Evolutionary conservation across 2,797 vertebrate genomes (phyloP).

Genomic region (Antennarius maculatus): DNA sequence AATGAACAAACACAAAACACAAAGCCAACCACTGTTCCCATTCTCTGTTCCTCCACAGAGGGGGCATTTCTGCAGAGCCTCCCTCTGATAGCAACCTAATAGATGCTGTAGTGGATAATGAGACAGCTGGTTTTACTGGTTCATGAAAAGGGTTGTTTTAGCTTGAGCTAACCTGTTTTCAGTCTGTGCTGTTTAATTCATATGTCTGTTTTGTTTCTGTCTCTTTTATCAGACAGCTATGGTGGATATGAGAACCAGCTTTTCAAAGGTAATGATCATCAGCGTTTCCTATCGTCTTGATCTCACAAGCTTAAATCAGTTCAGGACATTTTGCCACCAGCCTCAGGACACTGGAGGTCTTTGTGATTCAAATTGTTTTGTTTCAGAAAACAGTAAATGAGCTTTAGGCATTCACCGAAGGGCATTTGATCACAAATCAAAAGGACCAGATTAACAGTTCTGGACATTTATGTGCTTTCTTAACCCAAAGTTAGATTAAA

Average conservation of each 20-base stretch:
- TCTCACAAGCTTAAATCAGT: background rate
- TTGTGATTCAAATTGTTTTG: too few species aligned
- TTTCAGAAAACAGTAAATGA: too few species aligned
- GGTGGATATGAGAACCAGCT: slow-evolving; percentile 86
- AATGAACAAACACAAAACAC: slow-evolving; percentile 7
- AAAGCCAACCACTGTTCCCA: slow-evolving; percentile 36
- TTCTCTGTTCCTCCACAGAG: slow-evolving; percentile 10
- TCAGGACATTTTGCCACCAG: background rate
- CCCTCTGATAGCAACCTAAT: background rate
- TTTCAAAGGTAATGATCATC: slow-evolving; percentile 80
- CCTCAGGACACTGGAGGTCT: background rate
- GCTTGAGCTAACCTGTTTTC: slow-evolving; percentile 36
- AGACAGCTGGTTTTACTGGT: slow-evolving; percentile 50
- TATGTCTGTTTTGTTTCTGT: slow-evolving; percentile 41
- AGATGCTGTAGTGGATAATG: slow-evolving; percentile 1
- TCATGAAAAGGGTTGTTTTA: slow-evolving; percentile 49
- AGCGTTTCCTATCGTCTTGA: background rate
- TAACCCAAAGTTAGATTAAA: background rate
- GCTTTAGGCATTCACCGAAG: background rate
- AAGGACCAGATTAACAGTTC: too few species aligned
- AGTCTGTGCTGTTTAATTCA: slow-evolving; percentile 11
- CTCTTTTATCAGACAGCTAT: slow-evolving; percentile 76
- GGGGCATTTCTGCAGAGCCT: slow-evolving; percentile 28
- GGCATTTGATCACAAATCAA: background rate
- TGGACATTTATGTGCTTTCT: background rate